Evolutionary conservation across 2,888 invertebrate species (phyloP).

Genomic region (Andrena flavipes): DNA sequence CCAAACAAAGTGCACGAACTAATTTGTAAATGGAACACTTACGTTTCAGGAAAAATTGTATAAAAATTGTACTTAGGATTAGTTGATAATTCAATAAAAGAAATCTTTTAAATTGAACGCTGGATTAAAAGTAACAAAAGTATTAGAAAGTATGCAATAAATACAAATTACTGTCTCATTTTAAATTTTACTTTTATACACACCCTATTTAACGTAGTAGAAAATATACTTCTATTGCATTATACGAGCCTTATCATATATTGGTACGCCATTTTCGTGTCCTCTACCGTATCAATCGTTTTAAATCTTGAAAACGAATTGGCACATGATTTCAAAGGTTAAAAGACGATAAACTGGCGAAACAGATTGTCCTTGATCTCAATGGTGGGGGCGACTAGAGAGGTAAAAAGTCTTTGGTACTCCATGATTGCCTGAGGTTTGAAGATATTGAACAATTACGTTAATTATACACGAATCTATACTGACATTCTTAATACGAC

Average conservation of each 20-base stretch:
- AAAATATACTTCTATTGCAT: constrained; percentile 68
- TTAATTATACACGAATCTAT: neutral
- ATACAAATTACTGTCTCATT: neutral
- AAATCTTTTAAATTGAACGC: neutral
- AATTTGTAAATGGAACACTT: neutral
- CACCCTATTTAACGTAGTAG: constrained; percentile 37
- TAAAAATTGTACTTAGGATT: neutral
- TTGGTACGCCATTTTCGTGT: constrained; percentile 8
- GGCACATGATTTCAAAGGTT: constrained; percentile 36
- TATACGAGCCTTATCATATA: constrained; percentile 28
- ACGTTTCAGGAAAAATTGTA: neutral
- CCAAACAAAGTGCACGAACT: constrained; percentile 9
- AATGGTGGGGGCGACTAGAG: neutral
- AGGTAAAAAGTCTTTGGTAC: neutral
- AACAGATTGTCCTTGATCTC: constrained; percentile 29
- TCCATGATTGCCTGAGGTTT: neutral
- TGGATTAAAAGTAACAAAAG: neutral
- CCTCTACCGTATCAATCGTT: neutral
- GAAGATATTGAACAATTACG: neutral
- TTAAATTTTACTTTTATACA: constrained; percentile 22
- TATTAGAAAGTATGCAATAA: neutral
- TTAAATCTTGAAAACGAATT: constrained; percentile 27
- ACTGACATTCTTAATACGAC: neutral
- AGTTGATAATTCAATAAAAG: neutral
- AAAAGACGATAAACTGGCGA: neutral